These are phyloP conservation scores for Protodeltote pygarga DNA, from an alignment of 2,888 invertebrate genomes.

Conservation along the genomic window DNA sequence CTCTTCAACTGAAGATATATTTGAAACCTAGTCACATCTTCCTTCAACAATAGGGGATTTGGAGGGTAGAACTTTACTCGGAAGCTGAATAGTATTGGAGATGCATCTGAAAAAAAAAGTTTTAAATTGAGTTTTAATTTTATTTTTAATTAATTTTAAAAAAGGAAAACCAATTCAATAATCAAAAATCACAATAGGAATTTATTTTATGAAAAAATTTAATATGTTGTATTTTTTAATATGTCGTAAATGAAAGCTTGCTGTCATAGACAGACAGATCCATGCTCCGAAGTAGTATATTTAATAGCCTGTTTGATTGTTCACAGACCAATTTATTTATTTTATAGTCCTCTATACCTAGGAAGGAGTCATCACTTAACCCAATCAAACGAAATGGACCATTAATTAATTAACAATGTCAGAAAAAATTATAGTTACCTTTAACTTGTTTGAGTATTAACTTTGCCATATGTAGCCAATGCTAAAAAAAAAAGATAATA, in stretches of 20 bases:
- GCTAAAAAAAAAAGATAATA: constrained; percentile 88
- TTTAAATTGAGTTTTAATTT: background rate
- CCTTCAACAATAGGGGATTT: constrained; percentile 96
- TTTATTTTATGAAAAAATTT: too few relatives aligned
- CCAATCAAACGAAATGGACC: background rate
- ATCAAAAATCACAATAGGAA: too few relatives aligned
- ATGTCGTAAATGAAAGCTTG: too few relatives aligned
- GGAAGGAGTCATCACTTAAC: constrained; percentile 7
- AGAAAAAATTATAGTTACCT: constrained; percentile 85
- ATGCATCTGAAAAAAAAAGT: constrained; percentile 89
- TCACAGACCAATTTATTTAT: too few relatives aligned
- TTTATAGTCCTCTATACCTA: too few relatives aligned
- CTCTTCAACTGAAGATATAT: constrained; percentile 97
- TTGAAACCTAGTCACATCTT: constrained; percentile 98
- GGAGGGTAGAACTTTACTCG: constrained; percentile 99
- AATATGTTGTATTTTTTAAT: too few relatives aligned
- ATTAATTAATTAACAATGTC: background rate
- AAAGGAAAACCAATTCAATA: too few relatives aligned
- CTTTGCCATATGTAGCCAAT: constrained; percentile 97
- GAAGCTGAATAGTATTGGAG: constrained; percentile 97
- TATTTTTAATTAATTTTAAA: too few relatives aligned
- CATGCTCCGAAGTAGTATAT: too few relatives aligned
- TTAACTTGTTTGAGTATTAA: constrained; percentile 96
- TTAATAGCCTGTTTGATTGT: too few relatives aligned
- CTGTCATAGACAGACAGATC: too few relatives aligned